Conservation (phyloP, 2,888 invertebrate genomes). For the Sminthurides aquaticus region DNA sequence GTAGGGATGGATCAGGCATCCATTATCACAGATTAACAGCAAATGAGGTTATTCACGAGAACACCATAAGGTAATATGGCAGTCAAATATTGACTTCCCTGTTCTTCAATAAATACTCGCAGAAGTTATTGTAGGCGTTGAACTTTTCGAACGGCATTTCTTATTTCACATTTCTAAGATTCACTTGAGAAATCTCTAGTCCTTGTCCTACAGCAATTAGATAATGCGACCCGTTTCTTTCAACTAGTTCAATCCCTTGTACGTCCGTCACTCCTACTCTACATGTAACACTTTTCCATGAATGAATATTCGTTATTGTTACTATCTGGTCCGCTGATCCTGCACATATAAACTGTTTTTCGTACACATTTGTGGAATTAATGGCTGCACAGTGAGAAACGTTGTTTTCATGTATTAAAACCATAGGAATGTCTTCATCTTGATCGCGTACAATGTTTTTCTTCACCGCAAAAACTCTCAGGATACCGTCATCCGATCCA, state of each 20-base stretch:
- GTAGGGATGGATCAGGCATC: no score
- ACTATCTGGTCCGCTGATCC: slow-evolving; percentile 16
- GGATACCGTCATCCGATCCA: slow-evolving; percentile 16
- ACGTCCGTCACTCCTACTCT: slow-evolving; percentile 14
- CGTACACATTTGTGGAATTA: slow-evolving; percentile 3
- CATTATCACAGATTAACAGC: no score
- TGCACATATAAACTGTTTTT: slow-evolving; percentile 2
- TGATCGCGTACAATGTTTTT: not conserved
- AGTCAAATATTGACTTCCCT: no score
- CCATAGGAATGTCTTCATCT: not conserved
- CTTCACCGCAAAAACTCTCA: slow-evolving; percentile 1
- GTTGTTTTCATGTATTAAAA: slow-evolving; percentile 5
- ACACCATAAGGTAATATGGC: no score
- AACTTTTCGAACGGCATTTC: no score
- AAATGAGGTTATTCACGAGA: no score
- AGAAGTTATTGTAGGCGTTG: no score
- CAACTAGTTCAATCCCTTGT: slow-evolving; percentile 1
- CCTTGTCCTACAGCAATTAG: slow-evolving; percentile 12
- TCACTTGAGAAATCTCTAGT: slow-evolving; percentile 13
- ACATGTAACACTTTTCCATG: not conserved
- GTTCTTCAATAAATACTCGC: no score
- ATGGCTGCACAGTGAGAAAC: slow-evolving; percentile 14
- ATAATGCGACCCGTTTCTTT: not conserved
- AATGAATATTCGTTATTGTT: slow-evolving; percentile 3
- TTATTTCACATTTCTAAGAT: no score